Percentiles rank a stretch among this genome's conserved stretches.
Evolutionary conservation across 1,140 invertebrate genomes (phyloP).

Genomic region (Oscheius sp.): DNA sequence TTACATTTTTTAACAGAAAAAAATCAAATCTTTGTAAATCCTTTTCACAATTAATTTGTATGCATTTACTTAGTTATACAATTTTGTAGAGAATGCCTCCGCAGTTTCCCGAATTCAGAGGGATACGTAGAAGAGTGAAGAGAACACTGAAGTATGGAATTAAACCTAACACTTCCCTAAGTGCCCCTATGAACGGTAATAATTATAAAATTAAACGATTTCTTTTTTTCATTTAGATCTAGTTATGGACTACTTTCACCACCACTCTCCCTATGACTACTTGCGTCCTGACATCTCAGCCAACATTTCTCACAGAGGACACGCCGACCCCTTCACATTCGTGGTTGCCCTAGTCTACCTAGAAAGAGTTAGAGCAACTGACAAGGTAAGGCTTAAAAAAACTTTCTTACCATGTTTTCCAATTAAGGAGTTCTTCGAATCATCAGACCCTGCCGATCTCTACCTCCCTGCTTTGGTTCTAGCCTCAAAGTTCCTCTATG

Average conservation of each 20-base stretch:
- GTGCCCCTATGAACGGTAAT: constrained; percentile 46
- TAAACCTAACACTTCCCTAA: constrained; percentile 38
- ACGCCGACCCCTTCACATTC: constrained; percentile 48
- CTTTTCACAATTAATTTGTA: constrained; percentile 2
- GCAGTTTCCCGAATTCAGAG: constrained; percentile 41
- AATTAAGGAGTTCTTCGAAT: constrained; percentile 43
- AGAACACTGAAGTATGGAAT: constrained; percentile 47
- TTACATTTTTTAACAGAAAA: too few relatives aligned
- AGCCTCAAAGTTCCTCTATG: constrained; percentile 54
- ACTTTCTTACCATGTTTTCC: background rate
- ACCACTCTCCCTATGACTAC: constrained; percentile 42
- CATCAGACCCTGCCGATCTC: constrained; percentile 47
- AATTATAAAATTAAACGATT: background rate
- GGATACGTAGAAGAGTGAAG: constrained; percentile 42
- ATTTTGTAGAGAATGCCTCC: constrained; percentile 45
- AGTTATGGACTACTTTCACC: constrained; percentile 53
- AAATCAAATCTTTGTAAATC: too few relatives aligned
- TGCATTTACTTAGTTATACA: background rate
- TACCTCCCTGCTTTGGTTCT: constrained; percentile 53
- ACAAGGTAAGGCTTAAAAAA: background rate
- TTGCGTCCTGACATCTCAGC: constrained; percentile 40
- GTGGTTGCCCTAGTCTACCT: constrained; percentile 55
- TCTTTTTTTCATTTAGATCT: constrained; percentile 46
- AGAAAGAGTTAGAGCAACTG: constrained; percentile 43
- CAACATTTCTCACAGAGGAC: constrained; percentile 27